phyloP scores from a whole-genome alignment of 2,888 invertebrate species.

The Drosophila koepferae region DNA sequence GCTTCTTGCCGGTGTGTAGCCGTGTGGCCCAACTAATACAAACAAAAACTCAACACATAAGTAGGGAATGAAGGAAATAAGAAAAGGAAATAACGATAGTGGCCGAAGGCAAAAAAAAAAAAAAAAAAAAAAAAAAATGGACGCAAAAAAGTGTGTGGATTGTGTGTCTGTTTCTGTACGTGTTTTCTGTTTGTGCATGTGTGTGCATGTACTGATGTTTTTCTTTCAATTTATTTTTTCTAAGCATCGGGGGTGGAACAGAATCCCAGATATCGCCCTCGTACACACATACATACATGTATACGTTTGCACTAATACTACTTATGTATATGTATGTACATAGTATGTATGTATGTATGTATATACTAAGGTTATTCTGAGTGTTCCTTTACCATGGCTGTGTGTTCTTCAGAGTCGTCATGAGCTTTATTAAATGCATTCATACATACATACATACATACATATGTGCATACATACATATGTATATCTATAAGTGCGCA shows the following conservation, averaged over 20 bases:
- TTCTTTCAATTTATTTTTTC: slow-evolving; percentile 1
- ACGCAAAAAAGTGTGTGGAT: slow-evolving; percentile 53
- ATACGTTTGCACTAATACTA: no score
- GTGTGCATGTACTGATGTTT: slow-evolving; percentile 2
- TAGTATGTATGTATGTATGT: no score
- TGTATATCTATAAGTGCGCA: no score
- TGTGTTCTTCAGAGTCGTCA: slow-evolving; percentile 6
- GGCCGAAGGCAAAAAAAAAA: slow-evolving; percentile 54
- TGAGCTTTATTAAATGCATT: no score
- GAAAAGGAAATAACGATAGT: slow-evolving; percentile 26
- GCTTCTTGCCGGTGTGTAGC: slow-evolving; percentile 4
- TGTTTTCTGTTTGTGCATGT: not conserved
- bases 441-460: not conserved
- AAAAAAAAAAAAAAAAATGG: slow-evolving; percentile 68
- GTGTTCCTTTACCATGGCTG: not conserved
- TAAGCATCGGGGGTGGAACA: slow-evolving; percentile 27
- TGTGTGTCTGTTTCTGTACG: not conserved
- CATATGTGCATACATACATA: no score
- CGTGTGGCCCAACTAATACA: slow-evolving; percentile 25
- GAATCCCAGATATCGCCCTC: slow-evolving; percentile 17
- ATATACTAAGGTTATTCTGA: no score
- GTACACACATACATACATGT: not conserved
- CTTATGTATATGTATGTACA: no score
- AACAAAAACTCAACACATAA: slow-evolving; percentile 7
- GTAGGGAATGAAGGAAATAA: not conserved